Percentiles rank a stretch among this genome's conserved stretches.
Conservation (phyloP, 2,888 invertebrate species). For the Lepidocyrtoides sp. region DNA sequence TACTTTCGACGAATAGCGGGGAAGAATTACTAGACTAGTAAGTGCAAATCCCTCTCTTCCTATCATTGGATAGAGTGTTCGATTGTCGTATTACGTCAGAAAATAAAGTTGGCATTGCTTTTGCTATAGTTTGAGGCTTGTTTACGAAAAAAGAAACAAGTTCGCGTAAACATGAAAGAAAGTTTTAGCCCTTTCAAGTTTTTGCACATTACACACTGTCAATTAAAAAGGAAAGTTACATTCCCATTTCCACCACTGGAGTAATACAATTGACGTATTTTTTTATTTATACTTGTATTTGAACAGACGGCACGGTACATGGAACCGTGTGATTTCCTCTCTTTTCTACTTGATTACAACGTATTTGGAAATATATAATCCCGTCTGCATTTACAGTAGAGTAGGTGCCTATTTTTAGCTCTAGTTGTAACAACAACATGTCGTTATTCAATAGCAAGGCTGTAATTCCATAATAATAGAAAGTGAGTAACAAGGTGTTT, state of each 20-base stretch:
- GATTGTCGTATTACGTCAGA: slow-evolving; percentile 15
- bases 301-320: no score
- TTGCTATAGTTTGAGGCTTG: background rate
- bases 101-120: background rate
- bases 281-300: no score
- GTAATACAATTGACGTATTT: no score
- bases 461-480: background rate
- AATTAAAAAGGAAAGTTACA: background rate
- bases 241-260: background rate
- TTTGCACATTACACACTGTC: background rate
- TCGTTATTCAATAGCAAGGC: background rate
- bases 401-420: slow-evolving; percentile 8
- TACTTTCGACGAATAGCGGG: background rate
- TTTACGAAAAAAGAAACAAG: background rate
- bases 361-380: background rate
- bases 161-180: background rate
- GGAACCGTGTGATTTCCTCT: background rate
- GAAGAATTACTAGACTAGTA: background rate
- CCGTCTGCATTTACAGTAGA: no score
- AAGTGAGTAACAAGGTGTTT: background rate
- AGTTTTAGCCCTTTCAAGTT: background rate
- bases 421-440: background rate
- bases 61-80: background rate
- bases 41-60: background rate
- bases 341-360: no score